Percentiles rank a stretch among this genome's conserved stretches.
These are phyloP conservation scores for Folsomia candida DNA, from an alignment of 2,888 invertebrate genomes.

Conservation along the genomic window DNA sequence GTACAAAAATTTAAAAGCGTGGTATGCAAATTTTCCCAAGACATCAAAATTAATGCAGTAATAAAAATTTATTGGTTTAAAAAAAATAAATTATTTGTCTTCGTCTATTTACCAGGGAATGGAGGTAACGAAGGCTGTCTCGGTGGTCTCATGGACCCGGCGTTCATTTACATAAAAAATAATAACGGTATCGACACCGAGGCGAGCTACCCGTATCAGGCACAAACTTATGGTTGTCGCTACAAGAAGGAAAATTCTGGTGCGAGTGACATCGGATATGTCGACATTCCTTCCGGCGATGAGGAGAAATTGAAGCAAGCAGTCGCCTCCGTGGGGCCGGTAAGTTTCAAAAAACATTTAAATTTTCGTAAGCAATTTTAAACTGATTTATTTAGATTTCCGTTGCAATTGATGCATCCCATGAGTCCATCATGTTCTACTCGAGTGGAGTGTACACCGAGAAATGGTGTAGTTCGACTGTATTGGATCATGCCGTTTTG, in stretches of 20 bases:
- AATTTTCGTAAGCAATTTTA: too few species aligned
- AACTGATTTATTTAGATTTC: too few species aligned
- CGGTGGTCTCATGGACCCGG: constrained; percentile 80
- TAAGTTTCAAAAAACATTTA: too few species aligned
- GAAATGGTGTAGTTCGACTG: constrained; percentile 65
- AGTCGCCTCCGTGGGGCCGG: constrained; percentile 56
- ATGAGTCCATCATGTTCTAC: constrained; percentile 81
- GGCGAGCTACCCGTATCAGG: constrained; percentile 57
- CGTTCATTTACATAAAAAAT: constrained; percentile 56
- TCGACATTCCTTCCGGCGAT: constrained; percentile 53
- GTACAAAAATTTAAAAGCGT: too few species aligned
- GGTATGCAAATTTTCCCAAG: too few species aligned
- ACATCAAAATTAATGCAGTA: too few species aligned
- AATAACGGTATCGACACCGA: constrained; percentile 58
- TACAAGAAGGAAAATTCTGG: constrained; percentile 53
- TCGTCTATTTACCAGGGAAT: constrained; percentile 55
- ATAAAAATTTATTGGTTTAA: too few species aligned
- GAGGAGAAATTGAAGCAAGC: constrained; percentile 55
- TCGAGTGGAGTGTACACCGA: constrained; percentile 69
- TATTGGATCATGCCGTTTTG: constrained; percentile 58
- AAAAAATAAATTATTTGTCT: too few species aligned
- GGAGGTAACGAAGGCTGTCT: constrained; percentile 89
- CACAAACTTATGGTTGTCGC: constrained; percentile 53
- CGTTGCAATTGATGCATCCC: constrained; percentile 70
- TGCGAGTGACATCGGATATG: constrained; percentile 53